Percentiles rank a stretch among this genome's conserved stretches.
phyloP scores from a whole-genome alignment of 2,113 vertebrate genomes.

The Hydrochoerus hydrochaeris region DNA sequence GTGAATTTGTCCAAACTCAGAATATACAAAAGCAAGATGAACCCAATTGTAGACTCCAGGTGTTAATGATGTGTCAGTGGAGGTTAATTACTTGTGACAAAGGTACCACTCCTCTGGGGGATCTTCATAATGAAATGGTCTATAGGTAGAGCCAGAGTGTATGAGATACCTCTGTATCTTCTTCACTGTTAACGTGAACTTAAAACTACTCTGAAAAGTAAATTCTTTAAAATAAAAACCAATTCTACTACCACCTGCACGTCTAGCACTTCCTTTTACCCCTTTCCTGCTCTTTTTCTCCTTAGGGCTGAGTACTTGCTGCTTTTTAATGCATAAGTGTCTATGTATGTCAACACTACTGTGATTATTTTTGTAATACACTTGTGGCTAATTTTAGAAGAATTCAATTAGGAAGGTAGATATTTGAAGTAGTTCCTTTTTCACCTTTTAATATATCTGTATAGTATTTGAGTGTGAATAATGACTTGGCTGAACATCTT shows the following conservation, averaged over 20 bases:
- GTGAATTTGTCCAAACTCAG: background rate
- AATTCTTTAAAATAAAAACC: background rate
- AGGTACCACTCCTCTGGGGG: background rate
- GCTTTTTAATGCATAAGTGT: background rate
- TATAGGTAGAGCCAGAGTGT: background rate
- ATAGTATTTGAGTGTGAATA: background rate
- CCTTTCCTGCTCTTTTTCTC: background rate
- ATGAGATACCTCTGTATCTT: background rate
- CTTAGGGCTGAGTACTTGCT: background rate
- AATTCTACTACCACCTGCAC: no score
- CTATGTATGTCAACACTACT: background rate
- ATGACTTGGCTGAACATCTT: background rate
- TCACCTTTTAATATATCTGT: background rate
- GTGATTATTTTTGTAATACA: background rate
- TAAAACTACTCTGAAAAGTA: background rate
- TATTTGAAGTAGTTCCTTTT: background rate
- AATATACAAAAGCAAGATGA: background rate
- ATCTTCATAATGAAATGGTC: background rate
- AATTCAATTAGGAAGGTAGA: background rate
- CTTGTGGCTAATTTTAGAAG: background rate
- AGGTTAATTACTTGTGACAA: background rate
- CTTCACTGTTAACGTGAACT: background rate
- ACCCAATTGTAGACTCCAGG: background rate
- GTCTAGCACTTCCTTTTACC: background rate
- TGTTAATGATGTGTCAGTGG: background rate